Conservation (phyloP, 2,113 vertebrate species). For the Perca fluviatilis region DNA sequence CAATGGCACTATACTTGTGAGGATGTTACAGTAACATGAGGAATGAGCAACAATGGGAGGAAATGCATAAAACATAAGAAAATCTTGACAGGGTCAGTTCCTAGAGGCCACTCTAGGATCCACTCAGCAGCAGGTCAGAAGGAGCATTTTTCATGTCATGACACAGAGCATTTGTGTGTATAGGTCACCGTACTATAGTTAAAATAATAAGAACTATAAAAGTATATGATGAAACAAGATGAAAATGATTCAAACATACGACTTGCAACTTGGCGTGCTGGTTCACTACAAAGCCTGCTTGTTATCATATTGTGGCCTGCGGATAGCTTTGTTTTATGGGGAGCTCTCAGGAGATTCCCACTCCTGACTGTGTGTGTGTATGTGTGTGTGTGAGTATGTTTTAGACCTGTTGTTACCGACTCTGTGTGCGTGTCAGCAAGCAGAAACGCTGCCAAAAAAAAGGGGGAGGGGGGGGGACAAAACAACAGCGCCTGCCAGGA, state of each 20-base stretch:
- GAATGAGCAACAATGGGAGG: conserved; percentile 61
- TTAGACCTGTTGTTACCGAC: conserved; percentile 68
- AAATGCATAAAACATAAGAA: conserved; percentile 58
- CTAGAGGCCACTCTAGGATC: conserved; percentile 25
- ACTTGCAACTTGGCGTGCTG: conserved; percentile 22
- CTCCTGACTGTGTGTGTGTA: conserved; percentile 4
- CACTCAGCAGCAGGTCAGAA: conserved; percentile 51
- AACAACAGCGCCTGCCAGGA: conserved; percentile 66
- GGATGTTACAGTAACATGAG: conserved; percentile 32
- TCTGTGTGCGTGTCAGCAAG: conserved; percentile 50
- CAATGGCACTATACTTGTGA: conserved; percentile 1
- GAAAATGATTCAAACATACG: neutral
- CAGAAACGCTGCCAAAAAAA: conserved; percentile 49
- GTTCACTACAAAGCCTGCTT: neutral
- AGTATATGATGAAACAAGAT: neutral
- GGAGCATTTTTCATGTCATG: conserved; percentile 27
- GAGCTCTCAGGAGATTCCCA: conserved; percentile 56
- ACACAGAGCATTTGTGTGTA: neutral
- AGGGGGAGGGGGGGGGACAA: conserved; percentile 13
- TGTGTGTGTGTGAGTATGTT: neutral
- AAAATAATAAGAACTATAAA: neutral
- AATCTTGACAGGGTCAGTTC: conserved; percentile 28
- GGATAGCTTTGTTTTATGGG: conserved; percentile 20
- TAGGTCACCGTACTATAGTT: neutral
- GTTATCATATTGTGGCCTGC: conserved; percentile 6